phyloP scores from a whole-genome alignment of 2,888 invertebrate genomes.

The Drepana falcataria region DNA sequence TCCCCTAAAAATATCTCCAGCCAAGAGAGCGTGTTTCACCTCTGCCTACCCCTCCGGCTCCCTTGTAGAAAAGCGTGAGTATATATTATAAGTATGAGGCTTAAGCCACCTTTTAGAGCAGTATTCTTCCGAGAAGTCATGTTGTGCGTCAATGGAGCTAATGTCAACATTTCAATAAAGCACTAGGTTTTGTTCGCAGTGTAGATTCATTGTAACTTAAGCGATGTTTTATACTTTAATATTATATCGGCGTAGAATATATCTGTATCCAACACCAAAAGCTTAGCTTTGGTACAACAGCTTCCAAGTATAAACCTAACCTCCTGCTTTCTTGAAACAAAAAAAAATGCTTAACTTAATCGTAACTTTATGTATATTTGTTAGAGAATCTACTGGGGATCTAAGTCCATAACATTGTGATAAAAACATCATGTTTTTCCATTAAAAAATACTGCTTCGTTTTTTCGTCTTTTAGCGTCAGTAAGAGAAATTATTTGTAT shows the following conservation, averaged over 20 bases:
- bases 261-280: not conserved
- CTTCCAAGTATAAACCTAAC: constrained; percentile 24
- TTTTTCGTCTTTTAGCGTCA: constrained; percentile 65
- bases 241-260: not conserved
- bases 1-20: too few relatives aligned
- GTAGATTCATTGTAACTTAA: constrained; percentile 10
- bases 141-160: constrained; percentile 71
- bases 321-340: constrained; percentile 74
- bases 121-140: constrained; percentile 40
- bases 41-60: too few relatives aligned
- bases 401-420: constrained; percentile 75
- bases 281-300: constrained; percentile 15
- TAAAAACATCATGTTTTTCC: constrained; percentile 74
- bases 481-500: constrained; percentile 75
- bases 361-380: constrained; percentile 76
- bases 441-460: constrained; percentile 63
- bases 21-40: too few relatives aligned
- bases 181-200: constrained; percentile 54
- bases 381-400: constrained; percentile 67
- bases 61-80: too few relatives aligned
- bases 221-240: constrained; percentile 1
- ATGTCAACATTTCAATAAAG: constrained; percentile 65
- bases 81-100: too few relatives aligned
- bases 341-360: constrained; percentile 58
- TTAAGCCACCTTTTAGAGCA: not conserved